A percentile compares a stretch with the other conserved stretches of the same genome.
phyloP scores from a whole-genome alignment of 2,113 vertebrate genomes.

The Podocnemis expansa region DNA sequence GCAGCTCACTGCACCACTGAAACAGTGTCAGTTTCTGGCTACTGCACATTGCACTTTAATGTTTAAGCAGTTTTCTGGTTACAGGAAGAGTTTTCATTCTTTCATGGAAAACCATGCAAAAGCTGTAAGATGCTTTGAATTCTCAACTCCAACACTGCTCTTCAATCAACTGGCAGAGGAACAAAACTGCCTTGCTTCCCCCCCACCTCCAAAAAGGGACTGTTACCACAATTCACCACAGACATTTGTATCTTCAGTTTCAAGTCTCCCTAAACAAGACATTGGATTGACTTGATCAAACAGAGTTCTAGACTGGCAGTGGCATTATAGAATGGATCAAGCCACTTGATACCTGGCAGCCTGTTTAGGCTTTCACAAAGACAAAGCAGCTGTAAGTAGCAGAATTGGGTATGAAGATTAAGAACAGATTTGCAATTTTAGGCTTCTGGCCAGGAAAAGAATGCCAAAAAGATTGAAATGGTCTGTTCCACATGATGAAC shows the following conservation, averaged over 20 bases:
- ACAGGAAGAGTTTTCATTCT: neutral
- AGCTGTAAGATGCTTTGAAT: neutral
- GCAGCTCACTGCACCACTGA: neutral
- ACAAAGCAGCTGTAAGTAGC: constrained; percentile 15
- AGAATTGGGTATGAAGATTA: neutral
- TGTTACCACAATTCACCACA: rapidly evolving
- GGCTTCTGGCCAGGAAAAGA: neutral
- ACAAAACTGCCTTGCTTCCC: neutral
- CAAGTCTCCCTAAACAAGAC: neutral
- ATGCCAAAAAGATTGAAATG: neutral
- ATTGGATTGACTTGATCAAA: neutral
- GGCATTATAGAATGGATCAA: neutral
- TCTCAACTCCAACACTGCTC: neutral
- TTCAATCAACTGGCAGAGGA: neutral
- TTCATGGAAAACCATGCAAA: no score
- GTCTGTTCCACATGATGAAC: neutral
- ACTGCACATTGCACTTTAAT: neutral
- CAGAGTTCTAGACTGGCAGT: rapidly evolving
- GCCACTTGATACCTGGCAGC: neutral
- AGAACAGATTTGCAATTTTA: neutral
- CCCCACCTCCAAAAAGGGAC: neutral
- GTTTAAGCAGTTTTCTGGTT: neutral
- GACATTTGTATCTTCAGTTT: rapidly evolving
- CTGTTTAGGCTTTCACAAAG: neutral
- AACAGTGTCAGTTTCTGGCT: neutral